Evolutionary conservation across 2,113 vertebrate genomes (phyloP), one percentile per base, ranked within the genome.

Genomic region (Clarias magur): DNA sequence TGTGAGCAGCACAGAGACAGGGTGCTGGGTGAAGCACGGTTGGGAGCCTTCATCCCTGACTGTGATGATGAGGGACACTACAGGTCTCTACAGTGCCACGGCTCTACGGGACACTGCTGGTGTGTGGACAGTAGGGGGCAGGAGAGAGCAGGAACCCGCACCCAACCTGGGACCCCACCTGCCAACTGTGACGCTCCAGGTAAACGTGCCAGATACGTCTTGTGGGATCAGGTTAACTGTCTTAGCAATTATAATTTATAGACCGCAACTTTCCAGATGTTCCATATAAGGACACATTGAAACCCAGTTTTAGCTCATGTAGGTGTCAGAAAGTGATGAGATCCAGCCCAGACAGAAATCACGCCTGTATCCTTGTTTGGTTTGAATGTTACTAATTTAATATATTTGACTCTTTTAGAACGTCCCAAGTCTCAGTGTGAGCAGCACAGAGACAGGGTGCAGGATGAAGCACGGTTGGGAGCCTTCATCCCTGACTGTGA

Each of bases 71-170:
- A 94, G 1, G 97, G 97, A 5, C 89, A 91, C 60, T 97, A 96
- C 92, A 89, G 75, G 30, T 91, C 96, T 0, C 86, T 93, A 63
- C 97, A 98, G 94, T 98, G 97, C 85, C 96, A 97, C 0, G 13
- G 94, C 38, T 94, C 95, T 80, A 95, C 94, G 0, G 97, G 97
- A 75, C 87, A 97, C 79, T 97, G 97, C 88, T 98, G 97, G 97
- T 98, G 97, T 0, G 97, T 98, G 90, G 94, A 96, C 4, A 76
- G 16, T 0, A 80, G 91, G 0, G 97, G 97, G 19, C 93, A 94
- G 75, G 97, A 97, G 79, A 65, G 88, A 82, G 53, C 93, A 0
- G 96, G 96, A 25, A 98, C 96, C 0, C 93, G 94, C 73, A 96
- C 93, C 0, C 90, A 90, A 0, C 95, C 96, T 0, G 95, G 96